Percentiles rank a stretch among this genome's conserved stretches.
phyloP scores from a whole-genome alignment of 2,888 invertebrate genomes.

The Koerneria pararmatus region DNA sequence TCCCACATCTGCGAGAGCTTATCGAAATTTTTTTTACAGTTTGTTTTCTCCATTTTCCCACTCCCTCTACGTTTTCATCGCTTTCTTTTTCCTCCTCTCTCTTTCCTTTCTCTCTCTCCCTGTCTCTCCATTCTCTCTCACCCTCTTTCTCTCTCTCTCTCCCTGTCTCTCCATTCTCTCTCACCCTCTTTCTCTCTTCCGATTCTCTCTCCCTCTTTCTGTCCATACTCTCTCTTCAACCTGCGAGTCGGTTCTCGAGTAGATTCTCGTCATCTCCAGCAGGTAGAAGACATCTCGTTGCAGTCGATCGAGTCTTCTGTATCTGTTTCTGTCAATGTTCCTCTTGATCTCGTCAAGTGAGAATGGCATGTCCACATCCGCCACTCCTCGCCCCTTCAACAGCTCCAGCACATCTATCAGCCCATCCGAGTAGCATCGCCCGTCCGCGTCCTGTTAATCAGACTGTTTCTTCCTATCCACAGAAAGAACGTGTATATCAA shows the following conservation, averaged over 20 bases:
- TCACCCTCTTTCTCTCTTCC: too few species aligned
- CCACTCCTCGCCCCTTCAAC: constrained; percentile 60
- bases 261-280: background rate
- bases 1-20: constrained; percentile 72
- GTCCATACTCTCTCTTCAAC: too few species aligned
- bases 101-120: too few species aligned
- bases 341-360: constrained; percentile 89
- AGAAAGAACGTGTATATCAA: too few species aligned
- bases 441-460: constrained; percentile 77
- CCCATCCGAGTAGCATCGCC: constrained; percentile 90
- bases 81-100: too few species aligned
- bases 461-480: too few species aligned
- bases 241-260: background rate
- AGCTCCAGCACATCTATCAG: constrained; percentile 83
- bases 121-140: too few species aligned
- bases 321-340: constrained; percentile 78
- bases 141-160: too few species aligned
- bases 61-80: too few species aligned
- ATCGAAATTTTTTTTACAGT: background rate
- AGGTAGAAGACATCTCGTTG: constrained; percentile 66
- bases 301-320: constrained; percentile 86
- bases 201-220: too few species aligned
- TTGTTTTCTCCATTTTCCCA: too few species aligned
- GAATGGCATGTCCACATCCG: constrained; percentile 67
- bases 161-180: too few species aligned